Evolutionary conservation across 2,113 vertebrate genomes (phyloP).

Genomic region (Dissostichus mawsoni): DNA sequence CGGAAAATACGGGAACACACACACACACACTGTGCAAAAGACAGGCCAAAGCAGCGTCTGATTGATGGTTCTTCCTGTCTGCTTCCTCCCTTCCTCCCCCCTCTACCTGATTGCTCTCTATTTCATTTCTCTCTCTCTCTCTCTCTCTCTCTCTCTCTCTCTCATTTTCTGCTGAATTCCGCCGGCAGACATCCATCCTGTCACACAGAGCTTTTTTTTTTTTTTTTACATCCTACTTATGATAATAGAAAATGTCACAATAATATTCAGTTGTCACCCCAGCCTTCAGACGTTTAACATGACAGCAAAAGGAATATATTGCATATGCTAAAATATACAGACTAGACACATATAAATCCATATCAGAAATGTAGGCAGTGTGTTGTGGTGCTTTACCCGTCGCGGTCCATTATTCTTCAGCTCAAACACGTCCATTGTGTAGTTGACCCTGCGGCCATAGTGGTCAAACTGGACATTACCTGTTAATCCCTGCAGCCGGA

Average conservation of each 20-base stretch:
- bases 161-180: background rate
- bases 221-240: slow-evolving; percentile 20
- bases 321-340: background rate
- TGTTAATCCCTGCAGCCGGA: slow-evolving; percentile 96
- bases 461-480: slow-evolving; percentile 99
- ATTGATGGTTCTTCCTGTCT: slow-evolving; percentile 71
- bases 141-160: slow-evolving; percentile 1
- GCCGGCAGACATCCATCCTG: slow-evolving; percentile 19
- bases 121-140: slow-evolving; percentile 55
- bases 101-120: slow-evolving; percentile 59
- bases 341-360: background rate
- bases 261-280: background rate
- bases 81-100: background rate
- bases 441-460: slow-evolving; percentile 97
- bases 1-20: slow-evolving; percentile 28
- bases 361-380: slow-evolving; percentile 9
- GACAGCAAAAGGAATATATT: background rate
- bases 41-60: slow-evolving; percentile 68
- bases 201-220: slow-evolving; percentile 11
- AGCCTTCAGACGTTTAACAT: background rate
- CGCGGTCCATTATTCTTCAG: slow-evolving; percentile 95
- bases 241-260: slow-evolving; percentile 38
- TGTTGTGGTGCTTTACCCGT: slow-evolving; percentile 85
- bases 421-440: slow-evolving; percentile 98
- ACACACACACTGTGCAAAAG: slow-evolving; percentile 25